A percentile compares a stretch with the other conserved stretches of the same genome.
phyloP scores from a whole-genome alignment of 2,888 invertebrate genomes.

The Heliconius ethilla region DNA sequence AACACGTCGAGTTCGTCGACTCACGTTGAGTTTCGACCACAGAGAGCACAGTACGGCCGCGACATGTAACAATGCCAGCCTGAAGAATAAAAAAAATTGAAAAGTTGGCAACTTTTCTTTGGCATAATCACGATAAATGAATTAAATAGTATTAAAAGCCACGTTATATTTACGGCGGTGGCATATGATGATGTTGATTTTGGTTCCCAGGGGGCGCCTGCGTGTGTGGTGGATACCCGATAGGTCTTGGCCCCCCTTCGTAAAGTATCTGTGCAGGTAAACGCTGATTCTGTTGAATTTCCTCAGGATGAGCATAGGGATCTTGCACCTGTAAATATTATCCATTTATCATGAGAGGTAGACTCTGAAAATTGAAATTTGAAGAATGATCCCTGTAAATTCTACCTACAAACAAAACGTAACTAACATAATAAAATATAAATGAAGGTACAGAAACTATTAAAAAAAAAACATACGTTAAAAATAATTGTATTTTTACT shows the following conservation, averaged over 20 bases:
- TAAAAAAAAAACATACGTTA: background rate
- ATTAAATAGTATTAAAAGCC: background rate
- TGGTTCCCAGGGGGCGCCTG: constrained; percentile 35
- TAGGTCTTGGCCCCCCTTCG: constrained; percentile 49
- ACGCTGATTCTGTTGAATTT: constrained; percentile 53
- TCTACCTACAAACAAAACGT: constrained; percentile 1
- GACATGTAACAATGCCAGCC: background rate
- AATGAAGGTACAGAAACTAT: background rate
- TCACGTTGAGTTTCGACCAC: constrained; percentile 1
- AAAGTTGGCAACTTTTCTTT: constrained; percentile 21
- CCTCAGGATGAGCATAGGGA: constrained; percentile 55
- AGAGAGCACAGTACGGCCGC: constrained; percentile 8
- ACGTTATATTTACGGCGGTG: constrained; percentile 29
- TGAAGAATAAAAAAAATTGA: background rate
- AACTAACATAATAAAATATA: constrained; percentile 12
- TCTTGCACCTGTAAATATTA: constrained; percentile 54
- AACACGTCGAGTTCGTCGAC: background rate
- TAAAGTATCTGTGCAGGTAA: constrained; percentile 57
- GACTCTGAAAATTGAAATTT: too few species aligned
- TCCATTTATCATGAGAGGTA: background rate
- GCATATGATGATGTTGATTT: constrained; percentile 35
- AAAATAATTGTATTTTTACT: background rate
- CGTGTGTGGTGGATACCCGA: constrained; percentile 48
- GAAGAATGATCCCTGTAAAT: background rate
- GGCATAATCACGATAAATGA: background rate